A percentile compares a stretch with the other conserved stretches of the same genome.
These are phyloP conservation scores for Aspidoscelis tigris DNA, from an alignment of 2,113 vertebrate genomes.

Conservation along the genomic window DNA sequence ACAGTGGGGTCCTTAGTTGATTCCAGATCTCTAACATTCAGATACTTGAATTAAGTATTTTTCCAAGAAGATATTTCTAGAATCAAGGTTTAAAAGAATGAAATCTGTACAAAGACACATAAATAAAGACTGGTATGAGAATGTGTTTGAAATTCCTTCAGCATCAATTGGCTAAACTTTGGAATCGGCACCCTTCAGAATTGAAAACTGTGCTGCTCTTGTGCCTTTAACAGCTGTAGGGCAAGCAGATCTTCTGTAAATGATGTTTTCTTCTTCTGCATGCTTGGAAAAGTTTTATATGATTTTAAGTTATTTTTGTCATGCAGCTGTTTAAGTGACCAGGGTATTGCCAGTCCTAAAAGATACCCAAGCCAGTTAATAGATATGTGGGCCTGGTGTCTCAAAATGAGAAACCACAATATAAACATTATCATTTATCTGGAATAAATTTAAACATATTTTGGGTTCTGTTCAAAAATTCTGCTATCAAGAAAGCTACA, in stretches of 20 bases:
- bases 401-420: not conserved
- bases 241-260: not conserved
- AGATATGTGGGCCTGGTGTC: not conserved
- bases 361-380: not conserved
- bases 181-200: not conserved
- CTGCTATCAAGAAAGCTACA: not conserved
- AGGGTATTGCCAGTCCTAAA: not conserved
- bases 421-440: not conserved
- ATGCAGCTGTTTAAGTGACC: not conserved
- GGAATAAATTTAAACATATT: not conserved
- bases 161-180: not conserved
- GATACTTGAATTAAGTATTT: not conserved
- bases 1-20: not conserved
- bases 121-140: not conserved
- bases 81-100: not conserved
- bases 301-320: not conserved
- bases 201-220: not conserved
- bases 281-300: not conserved
- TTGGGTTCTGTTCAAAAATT: constrained; percentile 4
- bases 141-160: not conserved
- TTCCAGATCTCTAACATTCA: not conserved
- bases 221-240: not conserved
- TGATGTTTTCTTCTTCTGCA: not conserved
- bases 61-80: not conserved
- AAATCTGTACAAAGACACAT: not conserved